Evolutionary conservation across 2,888 invertebrate genomes (phyloP), one percentile per base, ranked within the genome.

Genomic region (Lucinisca nassula): DNA sequence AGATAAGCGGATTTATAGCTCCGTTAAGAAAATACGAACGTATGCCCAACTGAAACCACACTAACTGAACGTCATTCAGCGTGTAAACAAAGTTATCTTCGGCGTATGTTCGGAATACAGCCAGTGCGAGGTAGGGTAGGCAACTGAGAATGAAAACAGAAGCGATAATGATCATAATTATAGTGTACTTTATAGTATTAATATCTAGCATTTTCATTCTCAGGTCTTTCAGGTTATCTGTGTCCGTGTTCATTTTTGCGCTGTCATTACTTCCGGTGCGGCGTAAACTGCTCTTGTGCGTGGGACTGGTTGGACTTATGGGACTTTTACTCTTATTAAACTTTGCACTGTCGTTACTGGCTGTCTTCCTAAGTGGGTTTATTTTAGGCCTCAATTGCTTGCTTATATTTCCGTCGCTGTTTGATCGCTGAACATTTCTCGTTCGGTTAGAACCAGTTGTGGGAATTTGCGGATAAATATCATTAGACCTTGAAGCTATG

Each of bases 1-100:
- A 92, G n/a, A 92, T 92, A 12, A 92, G 84, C 0, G 92, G 92
- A 78, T 92, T 92, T 21, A 88, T 85, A 40, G 90, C 91, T 78
- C 92, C 89, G 61, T 90, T 92, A 17, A 92, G 72, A 21, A 92
- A 88, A 75, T 91, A 92, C 1, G 92, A 92, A 14, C 92, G 70
- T 1, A 92, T 79, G 0, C 90, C 90, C n/a, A 92, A 91, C 58
- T 92, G 90, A 79, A 90, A 92, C 80, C 87, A 91, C n/a, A 90
- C 84, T 12, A 89, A 55, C 58, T 87, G 85, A 0, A 85, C 45
- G 37, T 89, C 67, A 12, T 87, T 83, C 51, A 92, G 88, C 45
- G 83, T 84, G 12, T 88, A 87, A 30, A 91, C 91, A 61, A 91
- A 79, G 38, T 86, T 73, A 21, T 91, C 87, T 32, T 87, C 77